Conservation (phyloP, 2,797 vertebrate species). For the Pangasius sanitwongsei region DNA sequence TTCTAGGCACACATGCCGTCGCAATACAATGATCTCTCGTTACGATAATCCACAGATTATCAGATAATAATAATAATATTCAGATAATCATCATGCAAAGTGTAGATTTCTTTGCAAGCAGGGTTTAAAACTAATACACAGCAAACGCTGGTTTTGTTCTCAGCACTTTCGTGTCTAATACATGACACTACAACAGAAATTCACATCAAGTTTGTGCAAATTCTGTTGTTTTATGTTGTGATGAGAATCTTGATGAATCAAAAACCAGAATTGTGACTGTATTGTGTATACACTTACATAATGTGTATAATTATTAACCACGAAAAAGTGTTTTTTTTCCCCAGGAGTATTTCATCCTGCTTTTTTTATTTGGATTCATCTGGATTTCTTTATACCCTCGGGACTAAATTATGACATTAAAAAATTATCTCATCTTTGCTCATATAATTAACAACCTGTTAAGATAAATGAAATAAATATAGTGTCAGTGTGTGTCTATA, state of each 20-base stretch:
- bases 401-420: neutral
- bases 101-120: neutral
- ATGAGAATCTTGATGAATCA: slow-evolving; percentile 89
- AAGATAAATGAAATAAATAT: neutral
- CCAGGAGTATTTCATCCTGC: neutral
- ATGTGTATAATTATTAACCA: slow-evolving; percentile 97
- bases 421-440: neutral
- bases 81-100: neutral
- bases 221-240: slow-evolving; percentile 80
- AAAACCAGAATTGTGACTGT: slow-evolving; percentile 99
- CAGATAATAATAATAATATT: neutral
- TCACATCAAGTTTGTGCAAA: slow-evolving; percentile 84
- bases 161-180: neutral
- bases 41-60: neutral
- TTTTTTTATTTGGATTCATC: neutral
- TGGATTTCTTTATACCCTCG: neutral
- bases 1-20: neutral
- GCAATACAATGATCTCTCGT: neutral
- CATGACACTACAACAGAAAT: slow-evolving; percentile 46
- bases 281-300: slow-evolving; percentile 79
- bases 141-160: neutral
- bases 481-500: neutral
- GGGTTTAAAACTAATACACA: neutral
- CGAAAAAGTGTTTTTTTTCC: slow-evolving; percentile 76
- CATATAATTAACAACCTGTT: neutral